Evolutionary conservation across 2,113 vertebrate species (phyloP).

Genomic region (Sturnus vulgaris): DNA sequence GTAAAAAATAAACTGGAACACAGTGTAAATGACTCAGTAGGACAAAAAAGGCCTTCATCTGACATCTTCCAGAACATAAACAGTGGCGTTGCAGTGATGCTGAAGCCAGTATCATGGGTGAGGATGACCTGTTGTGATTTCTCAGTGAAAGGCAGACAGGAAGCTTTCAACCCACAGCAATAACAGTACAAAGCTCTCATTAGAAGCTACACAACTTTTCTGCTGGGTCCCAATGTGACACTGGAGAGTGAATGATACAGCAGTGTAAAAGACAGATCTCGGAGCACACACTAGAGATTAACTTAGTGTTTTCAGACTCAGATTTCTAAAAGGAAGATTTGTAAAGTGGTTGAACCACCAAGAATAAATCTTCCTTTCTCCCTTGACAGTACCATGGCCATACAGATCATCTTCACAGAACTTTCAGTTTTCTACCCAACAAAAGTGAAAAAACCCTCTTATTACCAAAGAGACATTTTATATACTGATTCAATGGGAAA

Average conservation of each 20-base stretch:
- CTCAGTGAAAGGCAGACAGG: neutral
- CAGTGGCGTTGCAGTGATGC: neutral
- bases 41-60: neutral
- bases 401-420: neutral
- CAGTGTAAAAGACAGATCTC: neutral
- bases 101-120: fast-evolving
- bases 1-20: neutral
- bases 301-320: neutral
- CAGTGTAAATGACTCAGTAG: neutral
- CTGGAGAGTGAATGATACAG: fast-evolving
- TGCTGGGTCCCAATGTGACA: neutral
- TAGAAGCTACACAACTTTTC: neutral
- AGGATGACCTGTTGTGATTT: neutral
- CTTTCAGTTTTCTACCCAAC: neutral
- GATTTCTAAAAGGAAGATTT: neutral
- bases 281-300: neutral
- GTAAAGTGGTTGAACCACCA: neutral
- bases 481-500: neutral
- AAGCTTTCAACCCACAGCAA: neutral
- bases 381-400: neutral
- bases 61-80: neutral
- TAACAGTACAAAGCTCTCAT: neutral
- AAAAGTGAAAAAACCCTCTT: neutral
- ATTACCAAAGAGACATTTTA: neutral
- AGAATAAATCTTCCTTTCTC: neutral